Evolutionary conservation across 37 sponge, comb jelly and placozoan genomes (phyloP), one percentile per base, ranked within the genome.

Genomic region (Oopsacas minuta): DNA sequence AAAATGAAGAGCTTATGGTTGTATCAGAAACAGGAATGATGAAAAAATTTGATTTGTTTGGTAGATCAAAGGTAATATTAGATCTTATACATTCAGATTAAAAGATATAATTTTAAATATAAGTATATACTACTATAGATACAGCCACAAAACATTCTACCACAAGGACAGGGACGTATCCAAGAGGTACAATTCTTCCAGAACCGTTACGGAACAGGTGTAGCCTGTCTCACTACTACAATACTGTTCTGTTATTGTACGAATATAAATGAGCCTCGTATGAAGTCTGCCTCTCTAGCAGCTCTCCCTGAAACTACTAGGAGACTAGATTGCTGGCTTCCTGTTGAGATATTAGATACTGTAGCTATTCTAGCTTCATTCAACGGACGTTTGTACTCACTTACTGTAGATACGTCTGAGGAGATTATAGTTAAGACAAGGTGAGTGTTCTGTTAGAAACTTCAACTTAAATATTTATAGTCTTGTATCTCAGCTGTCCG

Each of bases 391-490:
- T 34, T 61, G 28, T 61, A 25, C 75, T 61, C 75, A 32, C 28
- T n/a, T 12, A 25, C 75, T 20, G 75, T 61, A 7, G 75, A 61
- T 5, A 61, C 28, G 22, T 10, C 75, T 32, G 75, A 61, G 1
- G 75, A 61, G 75, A 61, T 61, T 25, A n/a, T 61, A 25, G 75
- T 61, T 25, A 61, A 61, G 75, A 61, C 75, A 61, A 61, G 75
- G 75, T 61, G 28, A 25, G 75, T 3, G 7, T 61, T n/a, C 20
- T 12, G 1, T 61, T 3, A 32, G 30, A 32, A 61, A 3, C 75
- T 25, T 61, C 7, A 12, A 22, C 51, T 22, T 12, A 46, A 46
- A 46, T 17, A 46, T 12, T 61, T 20, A 61, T 5, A 25, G 20
- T 61, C 32, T 5, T n/a, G 5, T 20, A 25, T 12, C 22, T 25